Base-by-base conservation (phyloP, 1,140 invertebrate genomes). In the Chrysomallon squamiferum region DNA sequence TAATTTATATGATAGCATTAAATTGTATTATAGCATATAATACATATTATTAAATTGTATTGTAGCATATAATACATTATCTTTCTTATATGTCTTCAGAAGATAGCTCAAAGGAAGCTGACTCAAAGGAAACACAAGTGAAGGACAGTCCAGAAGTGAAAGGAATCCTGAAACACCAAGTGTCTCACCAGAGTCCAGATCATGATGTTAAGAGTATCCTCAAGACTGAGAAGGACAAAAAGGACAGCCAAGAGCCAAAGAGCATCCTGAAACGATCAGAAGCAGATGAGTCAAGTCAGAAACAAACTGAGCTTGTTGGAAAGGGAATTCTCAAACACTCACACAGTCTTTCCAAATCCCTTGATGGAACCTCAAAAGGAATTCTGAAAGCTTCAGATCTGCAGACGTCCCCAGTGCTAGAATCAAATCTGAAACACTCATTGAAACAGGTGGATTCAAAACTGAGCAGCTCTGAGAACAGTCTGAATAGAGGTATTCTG, bases 351-450 rank as follows among this genome's bases (percentile, higher is more conserved):
- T 54, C 50, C 50, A 54, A 54, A 54, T 27, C 50, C 15, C 18
- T 27, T 20, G 22, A 54, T 15, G 35, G 35, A 38, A 38, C 35
- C 25, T 73, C 77, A 7, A 65, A 71, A 35, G 72, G 78, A 27
- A 74, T 79, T 2, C 72, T 82, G 9, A 80, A 79, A 66, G 77
- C 58, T 11, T 35, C 50, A 11, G 54, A 50, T 33, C 2, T 32
- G n/a, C 25, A 35, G 3, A 6, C 35, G 5, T 15, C 35, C 5
- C 6, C 6, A 7, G 5, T 15, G 35, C 6, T 38, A 15, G 35
- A 38, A 15, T 38, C 35, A 15, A 38, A 5, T 38, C 15, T 38
- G 15, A 38, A 38, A 38, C 35, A 15, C 6, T 7, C 35, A 5
- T 5, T 15, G 35, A 38, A 38, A 7, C 6, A 38, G 35, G 5